Evolutionary conservation across 2,888 invertebrate genomes (phyloP).

Genomic region (Tortrix viridana): DNA sequence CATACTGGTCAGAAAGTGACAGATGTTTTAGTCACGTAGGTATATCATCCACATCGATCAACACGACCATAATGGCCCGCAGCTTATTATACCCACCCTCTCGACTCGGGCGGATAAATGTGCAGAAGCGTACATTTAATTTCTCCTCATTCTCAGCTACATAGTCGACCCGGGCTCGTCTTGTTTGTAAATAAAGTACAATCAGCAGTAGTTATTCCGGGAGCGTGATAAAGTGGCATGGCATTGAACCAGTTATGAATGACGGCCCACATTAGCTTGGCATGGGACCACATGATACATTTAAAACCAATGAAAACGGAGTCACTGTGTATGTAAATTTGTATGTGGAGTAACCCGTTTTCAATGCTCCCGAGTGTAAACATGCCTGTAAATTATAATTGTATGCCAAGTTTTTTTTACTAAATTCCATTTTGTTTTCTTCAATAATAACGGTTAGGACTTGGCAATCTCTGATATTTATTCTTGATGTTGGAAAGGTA

Average conservation of each 20-base stretch:
- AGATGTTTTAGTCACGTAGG: too few species aligned
- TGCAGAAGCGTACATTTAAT: too few species aligned
- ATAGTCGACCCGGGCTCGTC: constrained; percentile 2
- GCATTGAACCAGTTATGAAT: constrained; percentile 37
- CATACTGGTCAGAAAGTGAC: too few species aligned
- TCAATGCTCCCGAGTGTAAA: too few species aligned
- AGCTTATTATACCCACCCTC: too few species aligned
- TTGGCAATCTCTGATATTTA: constrained; percentile 10
- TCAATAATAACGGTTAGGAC: constrained; percentile 12
- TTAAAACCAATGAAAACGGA: constrained; percentile 9
- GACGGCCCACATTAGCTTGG: constrained; percentile 22
- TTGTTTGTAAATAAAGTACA: constrained; percentile 23
- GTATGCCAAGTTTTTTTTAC: constrained; percentile 17
- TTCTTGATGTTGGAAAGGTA: not conserved
- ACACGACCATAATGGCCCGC: too few species aligned
- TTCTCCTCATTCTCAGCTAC: too few species aligned
- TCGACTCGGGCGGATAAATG: too few species aligned
- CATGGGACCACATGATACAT: constrained; percentile 13
- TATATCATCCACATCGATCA: too few species aligned
- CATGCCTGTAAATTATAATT: constrained; percentile 1
- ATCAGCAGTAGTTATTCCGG: constrained; percentile 25
- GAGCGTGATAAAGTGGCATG: constrained; percentile 20
- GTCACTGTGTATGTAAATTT: too few species aligned
- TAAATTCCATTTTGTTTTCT: constrained; percentile 28
- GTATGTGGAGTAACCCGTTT: too few species aligned